phyloP scores from a whole-genome alignment of 30 jellyfish, hydroid and myxozoan genomes.

The Rhopilema esculentum region DNA sequence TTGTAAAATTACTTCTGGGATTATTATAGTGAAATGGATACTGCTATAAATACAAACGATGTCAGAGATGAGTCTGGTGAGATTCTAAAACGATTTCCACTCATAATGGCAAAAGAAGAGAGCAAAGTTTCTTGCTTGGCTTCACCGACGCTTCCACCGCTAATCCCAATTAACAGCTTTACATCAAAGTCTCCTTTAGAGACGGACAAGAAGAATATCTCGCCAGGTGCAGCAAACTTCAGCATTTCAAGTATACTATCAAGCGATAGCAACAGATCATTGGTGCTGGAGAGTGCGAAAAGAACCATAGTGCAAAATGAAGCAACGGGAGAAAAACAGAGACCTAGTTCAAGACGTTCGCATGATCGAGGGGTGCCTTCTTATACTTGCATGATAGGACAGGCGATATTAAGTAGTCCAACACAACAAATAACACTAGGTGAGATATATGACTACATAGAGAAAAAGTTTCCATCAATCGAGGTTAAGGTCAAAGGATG shows the following conservation, averaged over 20 bases:
- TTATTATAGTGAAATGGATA: too few species aligned
- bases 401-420: conserved; percentile 60
- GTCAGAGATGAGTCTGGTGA: conserved; percentile 2
- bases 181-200: neutral
- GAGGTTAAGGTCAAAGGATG: conserved; percentile 76
- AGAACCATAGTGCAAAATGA: neutral
- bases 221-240: conserved; percentile 1
- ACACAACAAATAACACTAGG: conserved; percentile 64
- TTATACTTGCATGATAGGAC: conserved; percentile 79
- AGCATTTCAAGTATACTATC: conserved; percentile 52
- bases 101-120: conserved; percentile 17
- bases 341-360: neutral
- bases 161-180: conserved; percentile 8
- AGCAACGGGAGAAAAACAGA: neutral
- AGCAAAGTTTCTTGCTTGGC: neutral
- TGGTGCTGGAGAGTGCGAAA: neutral
- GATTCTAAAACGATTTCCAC: conserved; percentile 19
- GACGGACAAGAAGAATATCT: neutral
- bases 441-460: conserved; percentile 75
- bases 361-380: conserved; percentile 55
- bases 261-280: neutral
- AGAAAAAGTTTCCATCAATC: conserved; percentile 43
- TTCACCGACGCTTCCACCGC: conserved; percentile 36
- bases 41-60: neutral
- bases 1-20: too few species aligned